Base-by-base conservation (phyloP, 2,888 invertebrate species). In the Drosophila demipolita region DNA sequence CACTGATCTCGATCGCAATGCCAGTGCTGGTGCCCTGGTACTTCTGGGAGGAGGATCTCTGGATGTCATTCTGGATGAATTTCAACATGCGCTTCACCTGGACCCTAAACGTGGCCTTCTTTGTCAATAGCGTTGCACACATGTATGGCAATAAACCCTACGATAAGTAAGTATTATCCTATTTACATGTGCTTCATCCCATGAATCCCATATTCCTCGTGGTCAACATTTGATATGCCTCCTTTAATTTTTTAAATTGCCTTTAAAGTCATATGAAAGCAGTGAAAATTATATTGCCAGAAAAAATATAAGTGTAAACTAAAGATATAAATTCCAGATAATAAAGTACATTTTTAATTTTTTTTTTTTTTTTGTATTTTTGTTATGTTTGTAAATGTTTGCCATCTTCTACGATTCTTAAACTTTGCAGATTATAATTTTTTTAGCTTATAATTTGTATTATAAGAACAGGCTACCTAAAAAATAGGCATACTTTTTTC, bases 111-210 rank as follows among this genome's bases (percentile, higher is more conserved):
- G 96, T 97, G 80, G 99, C 99, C 1, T 99, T 97, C 95, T 95
- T 96, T 87, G 98, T 99, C n/a, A 99, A 99, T 93, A 98, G 98
- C 91, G 96, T 97, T 15, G 98, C 99, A 0, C 99, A 99, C 92
- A 95, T 97, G 94, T 98, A 96, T 95, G 98, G 98, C n/a, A 95
- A 96, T 83, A 96, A 96, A 90, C 98, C 99, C 0, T 99, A 98
- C 91, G 98, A 99, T 93, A 96, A 95, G 96, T 96, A 91, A 93
- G 94, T 92, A 35, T 20, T 35, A 8, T 53, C 15, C 3, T 15
- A 15, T 23, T 15, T 20, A 33, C 20, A 7, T 15, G 0, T 12
- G 3, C 20, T 20, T 35, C 15, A 53, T 17, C 53, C 3, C 32
- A 32, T 3, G 32, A 8, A 5, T 35, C 15, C 20, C 15, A 2